These are phyloP conservation scores for Zingel zingel DNA, from an alignment of 2,113 vertebrate species.

Conservation along the genomic window DNA sequence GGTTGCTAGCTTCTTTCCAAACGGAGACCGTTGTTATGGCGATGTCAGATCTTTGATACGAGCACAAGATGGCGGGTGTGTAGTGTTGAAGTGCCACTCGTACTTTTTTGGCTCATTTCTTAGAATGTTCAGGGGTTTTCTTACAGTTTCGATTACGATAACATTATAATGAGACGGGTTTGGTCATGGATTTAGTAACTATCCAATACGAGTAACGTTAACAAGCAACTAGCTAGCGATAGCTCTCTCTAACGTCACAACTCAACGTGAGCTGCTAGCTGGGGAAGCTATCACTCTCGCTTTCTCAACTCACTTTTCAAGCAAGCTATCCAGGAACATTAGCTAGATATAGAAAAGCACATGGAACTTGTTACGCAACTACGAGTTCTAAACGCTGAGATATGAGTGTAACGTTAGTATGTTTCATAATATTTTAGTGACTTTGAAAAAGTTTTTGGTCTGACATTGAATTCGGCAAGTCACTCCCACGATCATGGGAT, in stretches of 20 bases:
- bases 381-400: not conserved
- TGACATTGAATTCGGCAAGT: conserved; percentile 54
- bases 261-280: conserved; percentile 59
- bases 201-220: not conserved
- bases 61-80: conserved; percentile 88
- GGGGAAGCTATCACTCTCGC: conserved; percentile 56
- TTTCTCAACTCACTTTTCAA: conserved; percentile 57
- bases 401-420: not conserved
- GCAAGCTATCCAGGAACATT: conserved; percentile 1
- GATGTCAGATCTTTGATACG: conserved; percentile 86
- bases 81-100: conserved; percentile 69
- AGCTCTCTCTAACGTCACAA: conserved; percentile 36
- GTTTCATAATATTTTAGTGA: conserved; percentile 37
- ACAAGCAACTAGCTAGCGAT: conserved; percentile 16
- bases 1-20: conserved; percentile 73
- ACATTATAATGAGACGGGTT: not conserved
- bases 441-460: conserved; percentile 71
- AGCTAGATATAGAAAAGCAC: not conserved
- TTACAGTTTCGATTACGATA: not conserved
- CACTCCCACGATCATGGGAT: conserved; percentile 28
- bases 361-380: not conserved
- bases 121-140: not conserved
- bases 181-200: not conserved
- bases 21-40: conserved; percentile 87
- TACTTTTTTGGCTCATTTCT: conserved; percentile 59